Conservation (phyloP, 2,113 vertebrate genomes). For the Petrocephalus zakoni region DNA sequence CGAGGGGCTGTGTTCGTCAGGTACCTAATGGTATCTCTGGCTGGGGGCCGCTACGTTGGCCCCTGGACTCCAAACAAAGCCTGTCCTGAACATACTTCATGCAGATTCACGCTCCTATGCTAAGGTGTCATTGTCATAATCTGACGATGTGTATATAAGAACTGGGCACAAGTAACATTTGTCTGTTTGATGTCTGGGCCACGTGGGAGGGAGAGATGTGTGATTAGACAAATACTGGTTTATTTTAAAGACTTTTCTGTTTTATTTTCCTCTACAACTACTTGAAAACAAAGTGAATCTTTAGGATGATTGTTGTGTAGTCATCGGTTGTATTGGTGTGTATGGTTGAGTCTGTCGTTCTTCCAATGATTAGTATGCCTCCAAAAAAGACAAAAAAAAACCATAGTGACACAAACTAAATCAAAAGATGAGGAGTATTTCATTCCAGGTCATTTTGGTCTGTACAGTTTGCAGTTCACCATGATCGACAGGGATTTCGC, state of each 20-base stretch:
- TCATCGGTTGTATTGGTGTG: not conserved
- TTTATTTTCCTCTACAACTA: constrained; percentile 24
- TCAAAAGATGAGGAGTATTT: not conserved
- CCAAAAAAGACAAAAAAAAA: constrained; percentile 3
- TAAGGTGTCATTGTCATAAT: not conserved
- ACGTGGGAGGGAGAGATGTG: not conserved
- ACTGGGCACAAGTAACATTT: constrained; percentile 5
- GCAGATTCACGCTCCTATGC: not conserved
- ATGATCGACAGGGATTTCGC: not conserved
- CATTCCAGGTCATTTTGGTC: constrained; percentile 2
- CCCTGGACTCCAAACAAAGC: not conserved
- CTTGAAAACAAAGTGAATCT: constrained; percentile 40
- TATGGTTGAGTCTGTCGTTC: constrained; percentile 17
- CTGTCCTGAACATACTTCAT: not conserved
- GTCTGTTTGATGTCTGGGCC: not conserved
- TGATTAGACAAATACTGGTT: not conserved
- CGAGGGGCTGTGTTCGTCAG: not conserved
- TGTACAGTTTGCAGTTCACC: not conserved
- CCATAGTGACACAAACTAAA: not conserved
- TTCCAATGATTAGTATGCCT: constrained; percentile 19
- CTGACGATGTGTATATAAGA: not conserved
- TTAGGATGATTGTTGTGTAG: constrained; percentile 24
- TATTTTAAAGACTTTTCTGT: not conserved
- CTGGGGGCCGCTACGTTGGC: not conserved
- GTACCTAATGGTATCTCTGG: not conserved